Evolutionary conservation across 2,888 invertebrate genomes (phyloP).

Genomic region (Cremastinae sp.): DNA sequence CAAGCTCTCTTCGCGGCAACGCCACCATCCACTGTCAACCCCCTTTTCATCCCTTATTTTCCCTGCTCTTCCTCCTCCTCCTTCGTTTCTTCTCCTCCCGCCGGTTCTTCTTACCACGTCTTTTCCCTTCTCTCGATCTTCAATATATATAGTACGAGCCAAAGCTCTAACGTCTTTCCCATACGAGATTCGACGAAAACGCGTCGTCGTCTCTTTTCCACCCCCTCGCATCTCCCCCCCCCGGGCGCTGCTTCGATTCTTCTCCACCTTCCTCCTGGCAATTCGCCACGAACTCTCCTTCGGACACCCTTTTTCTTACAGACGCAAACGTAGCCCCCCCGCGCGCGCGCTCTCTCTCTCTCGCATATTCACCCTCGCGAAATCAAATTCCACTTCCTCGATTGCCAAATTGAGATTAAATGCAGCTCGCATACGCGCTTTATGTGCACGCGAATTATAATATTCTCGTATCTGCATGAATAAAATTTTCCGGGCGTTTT

Average conservation of each 20-base stretch:
- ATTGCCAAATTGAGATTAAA: slow-evolving; percentile 53
- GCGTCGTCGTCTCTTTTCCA: slow-evolving; percentile 23
- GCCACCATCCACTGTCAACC: neutral
- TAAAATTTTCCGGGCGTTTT: no score
- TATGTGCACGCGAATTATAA: slow-evolving; percentile 4
- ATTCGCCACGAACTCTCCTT: slow-evolving; percentile 33
- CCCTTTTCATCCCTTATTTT: neutral
- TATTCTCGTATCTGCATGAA: no score
- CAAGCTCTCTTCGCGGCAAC: slow-evolving; percentile 60
- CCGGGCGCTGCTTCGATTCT: no score
- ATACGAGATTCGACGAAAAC: slow-evolving; percentile 24
- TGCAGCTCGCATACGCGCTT: neutral
- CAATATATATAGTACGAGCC: slow-evolving; percentile 3
- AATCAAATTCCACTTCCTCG: slow-evolving; percentile 47
- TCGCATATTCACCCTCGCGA: slow-evolving; percentile 21
- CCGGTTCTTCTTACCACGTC: slow-evolving; percentile 21
- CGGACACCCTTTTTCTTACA: no score
- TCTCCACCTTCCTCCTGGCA: no score
- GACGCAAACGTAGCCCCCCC: no score
- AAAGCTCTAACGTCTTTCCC: neutral
- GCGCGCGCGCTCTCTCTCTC: no score
- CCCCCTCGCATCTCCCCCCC: slow-evolving; percentile 14
- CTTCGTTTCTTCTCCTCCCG: neutral
- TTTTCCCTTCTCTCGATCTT: neutral
- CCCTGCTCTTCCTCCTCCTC: neutral